A percentile compares a stretch with the other conserved stretches of the same genome.
Conservation (phyloP, 2,888 invertebrate species). For the Torymus texanus region DNA sequence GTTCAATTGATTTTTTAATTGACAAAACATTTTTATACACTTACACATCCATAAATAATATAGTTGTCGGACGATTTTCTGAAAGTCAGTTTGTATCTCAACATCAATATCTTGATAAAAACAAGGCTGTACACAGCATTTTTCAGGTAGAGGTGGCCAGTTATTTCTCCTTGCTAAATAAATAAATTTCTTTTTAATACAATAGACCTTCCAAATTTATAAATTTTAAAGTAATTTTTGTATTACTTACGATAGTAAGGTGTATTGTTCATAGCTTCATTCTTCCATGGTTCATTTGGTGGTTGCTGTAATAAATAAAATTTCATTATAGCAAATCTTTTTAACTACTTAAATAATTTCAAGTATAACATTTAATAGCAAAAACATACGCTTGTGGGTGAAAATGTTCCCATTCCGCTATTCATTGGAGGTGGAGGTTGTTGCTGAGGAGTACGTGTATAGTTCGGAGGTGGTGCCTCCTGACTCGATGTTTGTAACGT, state of each 20-base stretch:
- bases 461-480: constrained; percentile 77
- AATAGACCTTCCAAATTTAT: neutral
- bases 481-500: constrained; percentile 88
- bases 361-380: neutral
- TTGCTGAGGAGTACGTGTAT: constrained; percentile 81
- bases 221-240: neutral
- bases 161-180: constrained; percentile 87
- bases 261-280: constrained; percentile 71
- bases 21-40: constrained; percentile 73
- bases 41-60: constrained; percentile 98
- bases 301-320: constrained; percentile 52
- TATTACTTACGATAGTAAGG: constrained; percentile 75
- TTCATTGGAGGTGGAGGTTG: constrained; percentile 73
- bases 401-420: constrained; percentile 62
- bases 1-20: constrained; percentile 7
- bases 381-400: constrained; percentile 66
- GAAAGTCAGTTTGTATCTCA: constrained; percentile 98
- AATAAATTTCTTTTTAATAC: constrained; percentile 6
- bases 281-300: constrained; percentile 53
- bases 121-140: constrained; percentile 96
- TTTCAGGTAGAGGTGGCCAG: constrained; percentile 97
- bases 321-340: neutral
- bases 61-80: constrained; percentile 93
- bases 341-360: no score
- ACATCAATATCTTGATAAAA: constrained; percentile 99